A percentile compares a stretch with the other conserved stretches of the same genome.
These are phyloP conservation scores for Rhopilema esculentum DNA, from an alignment of 30 jellyfish, hydroid and myxozoan genomes.

Conservation along the genomic window DNA sequence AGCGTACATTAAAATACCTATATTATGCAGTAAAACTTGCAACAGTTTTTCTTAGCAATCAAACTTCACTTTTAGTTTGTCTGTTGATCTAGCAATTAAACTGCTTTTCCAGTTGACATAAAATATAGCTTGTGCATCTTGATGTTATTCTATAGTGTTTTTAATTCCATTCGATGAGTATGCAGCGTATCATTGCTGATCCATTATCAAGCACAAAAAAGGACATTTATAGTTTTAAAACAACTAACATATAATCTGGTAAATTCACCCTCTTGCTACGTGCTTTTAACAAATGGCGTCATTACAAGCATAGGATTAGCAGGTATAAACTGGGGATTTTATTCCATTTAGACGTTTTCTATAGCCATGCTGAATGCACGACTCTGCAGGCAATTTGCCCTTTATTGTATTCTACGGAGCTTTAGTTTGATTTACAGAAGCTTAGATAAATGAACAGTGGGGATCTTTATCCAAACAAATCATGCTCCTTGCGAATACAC, in stretches of 20 bases:
- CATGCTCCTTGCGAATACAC: conserved; percentile 4
- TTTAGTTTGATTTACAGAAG: neutral
- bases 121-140: no score
- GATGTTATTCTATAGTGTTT: no score
- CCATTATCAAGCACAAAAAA: neutral
- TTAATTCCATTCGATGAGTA: no score
- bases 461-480: conserved; percentile 44
- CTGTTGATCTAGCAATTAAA: no score
- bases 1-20: no score
- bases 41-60: no score
- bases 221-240: neutral
- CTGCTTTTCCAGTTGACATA: no score
- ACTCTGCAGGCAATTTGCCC: conserved; percentile 30
- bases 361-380: conserved; percentile 11
- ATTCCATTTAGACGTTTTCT: conserved; percentile 31
- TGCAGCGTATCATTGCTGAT: neutral
- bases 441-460: conserved; percentile 44
- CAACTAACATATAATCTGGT: neutral
- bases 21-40: no score
- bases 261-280: neutral
- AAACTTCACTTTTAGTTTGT: no score
- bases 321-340: conserved; percentile 39
- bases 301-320: conserved; percentile 29
- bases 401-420: neutral
- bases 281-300: conserved; percentile 52